phyloP scores from a whole-genome alignment of 2,797 vertebrate genomes.

The Tinamus major region DNA sequence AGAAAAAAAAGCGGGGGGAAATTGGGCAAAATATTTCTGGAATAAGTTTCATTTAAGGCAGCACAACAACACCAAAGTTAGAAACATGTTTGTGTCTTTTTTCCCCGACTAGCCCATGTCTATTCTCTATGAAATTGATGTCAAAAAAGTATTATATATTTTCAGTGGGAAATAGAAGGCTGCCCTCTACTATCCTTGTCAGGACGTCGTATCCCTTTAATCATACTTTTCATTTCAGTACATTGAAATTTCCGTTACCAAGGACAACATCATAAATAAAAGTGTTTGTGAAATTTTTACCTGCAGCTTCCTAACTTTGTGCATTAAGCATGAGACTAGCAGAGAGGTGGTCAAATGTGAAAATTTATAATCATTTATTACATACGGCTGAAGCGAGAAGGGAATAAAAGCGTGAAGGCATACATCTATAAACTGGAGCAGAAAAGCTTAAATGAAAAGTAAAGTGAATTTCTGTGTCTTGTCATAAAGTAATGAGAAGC shows the following conservation, averaged over 20 bases:
- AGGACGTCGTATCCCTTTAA: conserved; percentile 89
- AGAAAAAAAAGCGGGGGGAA: too few species aligned
- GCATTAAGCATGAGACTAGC: conserved; percentile 87
- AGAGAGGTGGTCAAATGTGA: conserved; percentile 91
- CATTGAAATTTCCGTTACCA: conserved; percentile 95
- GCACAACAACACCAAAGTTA: conserved; percentile 72
- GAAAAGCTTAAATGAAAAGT: conserved; percentile 89
- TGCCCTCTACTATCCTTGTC: conserved; percentile 87
- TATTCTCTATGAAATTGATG: conserved; percentile 90
- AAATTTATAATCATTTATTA: conserved; percentile 96
- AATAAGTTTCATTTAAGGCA: conserved; percentile 67
- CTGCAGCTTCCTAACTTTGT: conserved; percentile 89
- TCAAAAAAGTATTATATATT: conserved; percentile 91
- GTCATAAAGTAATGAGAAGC: conserved; percentile 89
- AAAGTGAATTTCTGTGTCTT: conserved; percentile 92
- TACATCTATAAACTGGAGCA: conserved; percentile 86
- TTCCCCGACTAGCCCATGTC: conserved; percentile 82
- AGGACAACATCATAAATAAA: conserved; percentile 98
- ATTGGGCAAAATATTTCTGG: conserved; percentile 44
- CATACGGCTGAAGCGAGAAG: conserved; percentile 83
- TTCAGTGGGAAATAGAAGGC: conserved; percentile 87
- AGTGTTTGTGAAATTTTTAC: conserved; percentile 91
- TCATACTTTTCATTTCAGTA: conserved; percentile 98
- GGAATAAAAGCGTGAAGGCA: conserved; percentile 90
- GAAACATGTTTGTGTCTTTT: conserved; percentile 79